Conservation (phyloP, 1,140 invertebrate genomes). For the Bombus consobrinus region DNA sequence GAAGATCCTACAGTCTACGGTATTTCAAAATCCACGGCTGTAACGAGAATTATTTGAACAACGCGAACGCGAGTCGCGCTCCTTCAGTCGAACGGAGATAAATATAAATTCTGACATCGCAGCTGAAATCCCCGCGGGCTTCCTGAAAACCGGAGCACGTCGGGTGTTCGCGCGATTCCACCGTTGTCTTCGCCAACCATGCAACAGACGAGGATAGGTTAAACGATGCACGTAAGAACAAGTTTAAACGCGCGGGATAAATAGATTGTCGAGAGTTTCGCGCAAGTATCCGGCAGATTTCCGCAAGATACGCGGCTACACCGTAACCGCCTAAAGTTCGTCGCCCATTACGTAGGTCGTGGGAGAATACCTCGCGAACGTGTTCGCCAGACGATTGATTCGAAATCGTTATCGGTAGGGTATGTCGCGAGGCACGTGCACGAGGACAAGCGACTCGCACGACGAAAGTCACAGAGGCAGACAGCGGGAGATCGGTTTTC, state of each 20-base stretch:
- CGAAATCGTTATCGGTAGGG: constrained; percentile 40
- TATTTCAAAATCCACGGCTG: too few relatives aligned
- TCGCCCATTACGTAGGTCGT: constrained; percentile 1
- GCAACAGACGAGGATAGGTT: not conserved
- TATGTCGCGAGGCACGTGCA: too few relatives aligned
- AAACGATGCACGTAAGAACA: constrained; percentile 10
- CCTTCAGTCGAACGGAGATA: too few relatives aligned
- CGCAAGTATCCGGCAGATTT: constrained; percentile 24
- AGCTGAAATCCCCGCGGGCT: not conserved
- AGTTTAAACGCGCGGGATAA: constrained; percentile 51
- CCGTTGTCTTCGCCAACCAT: not conserved
- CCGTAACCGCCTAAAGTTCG: constrained; percentile 44
- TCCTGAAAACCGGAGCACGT: not conserved
- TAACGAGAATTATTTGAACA: too few relatives aligned
- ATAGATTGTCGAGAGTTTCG: constrained; percentile 31
- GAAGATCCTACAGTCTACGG: too few relatives aligned
- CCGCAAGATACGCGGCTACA: constrained; percentile 31
- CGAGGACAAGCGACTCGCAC: too few relatives aligned
- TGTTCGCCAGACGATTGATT: constrained; percentile 22
- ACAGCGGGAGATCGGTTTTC: not conserved
- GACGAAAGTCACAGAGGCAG: too few relatives aligned
- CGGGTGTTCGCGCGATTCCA: too few relatives aligned
- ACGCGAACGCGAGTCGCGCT: too few relatives aligned
- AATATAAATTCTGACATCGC: not conserved
- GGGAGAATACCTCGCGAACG: not conserved